Base-by-base conservation (phyloP, 2,113 vertebrate species). In the Blennius ocellaris region DNA sequence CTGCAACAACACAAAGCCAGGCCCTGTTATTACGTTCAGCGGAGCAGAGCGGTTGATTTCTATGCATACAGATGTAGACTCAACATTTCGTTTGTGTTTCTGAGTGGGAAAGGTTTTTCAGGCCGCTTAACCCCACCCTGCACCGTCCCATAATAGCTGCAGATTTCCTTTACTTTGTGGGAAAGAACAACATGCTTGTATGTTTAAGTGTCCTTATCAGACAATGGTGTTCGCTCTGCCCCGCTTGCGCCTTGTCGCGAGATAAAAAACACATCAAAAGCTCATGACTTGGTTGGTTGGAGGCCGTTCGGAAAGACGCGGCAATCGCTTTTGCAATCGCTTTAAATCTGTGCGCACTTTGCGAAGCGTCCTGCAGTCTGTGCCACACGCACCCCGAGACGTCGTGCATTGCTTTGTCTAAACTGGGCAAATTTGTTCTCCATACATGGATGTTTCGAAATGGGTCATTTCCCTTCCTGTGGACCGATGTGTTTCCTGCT, bases 21-120 rank as follows among this genome's bases (percentile, higher is more conserved):
- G 69, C 83, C 84, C 90, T 92, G 84, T 92, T 79, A 91, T 92
- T 92, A 92, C 82, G 74, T 54, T 81, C 82, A 85, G 70, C 79
- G 54, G 56, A 63, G 80, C 86, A 81, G 57, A 72, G 78, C 70
- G 61, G 69, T 88, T 74, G 82, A 85, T 86, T 82, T 80, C 78
- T 71, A 53, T 75, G 78, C 73, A 70, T 73, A 55, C 75, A 40
- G 75, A 69, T 14, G 82, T 73, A 89, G 86, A 85, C 87, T 90
- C 84, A 86, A 90, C 83, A 89, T 80, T 83, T 87, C 74, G 67
- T 65, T 60, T 63, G 69, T 78, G 70, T 51, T 79, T 65, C 64
- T 41, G 37, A 64, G 72, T 73, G 76, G 61, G 74, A 74, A 67
- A 70, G 15, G 52, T 30, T 66, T 69, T 74, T 72, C 66, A 51